Evolutionary conservation across 2,888 invertebrate species (phyloP).

Genomic region (Steinernema scapterisci): DNA sequence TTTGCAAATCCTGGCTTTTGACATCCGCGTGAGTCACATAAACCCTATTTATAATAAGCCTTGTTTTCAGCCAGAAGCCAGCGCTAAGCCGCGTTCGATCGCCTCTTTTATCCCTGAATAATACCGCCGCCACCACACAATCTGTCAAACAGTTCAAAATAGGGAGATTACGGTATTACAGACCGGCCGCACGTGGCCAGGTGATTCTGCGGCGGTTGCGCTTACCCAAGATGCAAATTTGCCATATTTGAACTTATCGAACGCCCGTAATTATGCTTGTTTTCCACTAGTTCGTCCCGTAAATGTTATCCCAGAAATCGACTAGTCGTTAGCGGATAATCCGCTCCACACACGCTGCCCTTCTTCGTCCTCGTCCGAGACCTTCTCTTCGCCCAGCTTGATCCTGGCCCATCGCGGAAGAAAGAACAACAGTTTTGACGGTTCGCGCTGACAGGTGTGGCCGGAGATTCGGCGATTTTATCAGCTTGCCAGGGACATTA

Average conservation of each 20-base stretch:
- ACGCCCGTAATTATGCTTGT: neutral
- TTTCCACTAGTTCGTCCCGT: neutral
- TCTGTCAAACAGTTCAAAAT: no score
- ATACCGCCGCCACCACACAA: no score
- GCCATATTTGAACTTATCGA: neutral
- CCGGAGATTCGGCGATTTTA: neutral
- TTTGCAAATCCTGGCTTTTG: no score
- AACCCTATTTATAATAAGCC: neutral
- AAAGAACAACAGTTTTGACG: constrained; percentile 24
- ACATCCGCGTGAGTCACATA: no score
- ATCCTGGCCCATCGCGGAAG: neutral
- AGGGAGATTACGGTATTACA: no score
- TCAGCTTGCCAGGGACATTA: neutral
- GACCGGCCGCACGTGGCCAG: no score
- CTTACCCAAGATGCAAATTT: neutral
- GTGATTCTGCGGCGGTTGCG: neutral
- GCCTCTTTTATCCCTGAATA: no score
- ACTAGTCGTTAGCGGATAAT: constrained; percentile 31
- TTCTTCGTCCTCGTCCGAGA: neutral
- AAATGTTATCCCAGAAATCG: constrained; percentile 30
- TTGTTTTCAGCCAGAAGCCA: neutral
- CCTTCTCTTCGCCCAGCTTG: neutral
- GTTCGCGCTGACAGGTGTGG: neutral
- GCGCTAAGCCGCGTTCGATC: neutral
- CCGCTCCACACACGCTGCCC: constrained; percentile 19